Base-by-base conservation (phyloP, 2,888 invertebrate genomes). In the Thereva unica region DNA sequence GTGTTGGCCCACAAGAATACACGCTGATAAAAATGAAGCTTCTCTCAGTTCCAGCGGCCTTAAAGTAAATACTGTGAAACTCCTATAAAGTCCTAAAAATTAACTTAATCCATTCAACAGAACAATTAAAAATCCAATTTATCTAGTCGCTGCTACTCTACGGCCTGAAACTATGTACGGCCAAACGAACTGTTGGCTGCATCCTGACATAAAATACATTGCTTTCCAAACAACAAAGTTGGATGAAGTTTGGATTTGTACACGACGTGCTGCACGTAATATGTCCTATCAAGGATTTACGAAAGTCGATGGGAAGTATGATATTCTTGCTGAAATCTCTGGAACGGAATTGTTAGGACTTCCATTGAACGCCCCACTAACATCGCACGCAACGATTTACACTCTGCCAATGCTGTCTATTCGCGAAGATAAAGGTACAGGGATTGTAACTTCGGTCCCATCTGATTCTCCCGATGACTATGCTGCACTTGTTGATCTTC, bases 141-240 rank as follows among this genome's bases (percentile, higher is more conserved):
- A 71, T 56, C 84, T 99, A 69, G 96, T 99, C 8, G 97, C 97
- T 12, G 99, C 97, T 6, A 99, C 99, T 4, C 83, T 99, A n/a
- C 86, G 98, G 68, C 97, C 99, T 1, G 99, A 99, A 83, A 99
- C 99, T 1, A 98, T 99, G 98, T 99, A 97, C 77, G 99, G 99
- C 0, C 99, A 99, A 83, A 99, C 99, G 0, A 99, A 99, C 78
- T 98, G 97, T 79, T 99, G 98, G 97, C 80, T 99, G 4, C 91
- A 92, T 76, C 99, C 99, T 0, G 96, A 97, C 76, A 92, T 98
- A 77, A 88, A 87, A 71, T 98, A 98, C 77, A 87, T 97, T 71
- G 96, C 92, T 1, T 93, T 95, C 78, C 85, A 88, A 75, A 88
- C 89, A 0, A 84, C 85, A 9, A 84, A 83, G 49, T 82, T 85